phyloP scores from a whole-genome alignment of 2,113 vertebrate genomes.

The Hucho hucho region DNA sequence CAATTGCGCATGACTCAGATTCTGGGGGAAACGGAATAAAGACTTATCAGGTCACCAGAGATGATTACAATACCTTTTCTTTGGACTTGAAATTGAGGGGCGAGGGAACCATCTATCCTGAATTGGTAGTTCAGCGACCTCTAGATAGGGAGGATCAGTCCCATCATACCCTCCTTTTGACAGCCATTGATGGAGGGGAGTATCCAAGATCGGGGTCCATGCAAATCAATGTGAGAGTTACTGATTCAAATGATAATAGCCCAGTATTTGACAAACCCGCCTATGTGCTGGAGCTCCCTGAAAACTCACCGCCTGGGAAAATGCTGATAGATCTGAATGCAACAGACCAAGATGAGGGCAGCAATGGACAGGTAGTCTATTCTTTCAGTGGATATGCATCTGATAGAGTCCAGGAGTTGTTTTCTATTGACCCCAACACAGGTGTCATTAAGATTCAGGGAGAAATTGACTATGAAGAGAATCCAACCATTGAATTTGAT shows the following conservation, averaged over 20 bases:
- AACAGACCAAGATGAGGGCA: conserved; percentile 94
- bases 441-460: conserved; percentile 93
- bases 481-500: conserved; percentile 93
- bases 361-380: conserved; percentile 94
- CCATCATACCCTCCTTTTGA: conserved; percentile 93
- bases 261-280: conserved; percentile 93
- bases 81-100: conserved; percentile 96
- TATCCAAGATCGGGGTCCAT: conserved; percentile 92
- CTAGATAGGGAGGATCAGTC: conserved; percentile 96
- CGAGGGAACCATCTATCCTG: conserved; percentile 95
- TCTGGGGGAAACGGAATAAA: conserved; percentile 93
- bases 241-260: conserved; percentile 98
- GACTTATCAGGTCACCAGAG: conserved; percentile 93
- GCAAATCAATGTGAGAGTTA: conserved; percentile 95
- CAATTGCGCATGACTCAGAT: conserved; percentile 93
- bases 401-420: conserved; percentile 92
- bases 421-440: conserved; percentile 92
- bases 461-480: conserved; percentile 96
- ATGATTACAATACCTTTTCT: conserved; percentile 93
- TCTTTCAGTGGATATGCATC: conserved; percentile 94
- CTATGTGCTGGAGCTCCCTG: conserved; percentile 89
- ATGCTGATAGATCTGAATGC: conserved; percentile 94
- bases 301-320: conserved; percentile 88
- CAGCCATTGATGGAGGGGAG: conserved; percentile 92
- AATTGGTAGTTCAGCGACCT: conserved; percentile 94